Conservation (phyloP, 2,797 vertebrate species). For the Rhincodon typus region DNA sequence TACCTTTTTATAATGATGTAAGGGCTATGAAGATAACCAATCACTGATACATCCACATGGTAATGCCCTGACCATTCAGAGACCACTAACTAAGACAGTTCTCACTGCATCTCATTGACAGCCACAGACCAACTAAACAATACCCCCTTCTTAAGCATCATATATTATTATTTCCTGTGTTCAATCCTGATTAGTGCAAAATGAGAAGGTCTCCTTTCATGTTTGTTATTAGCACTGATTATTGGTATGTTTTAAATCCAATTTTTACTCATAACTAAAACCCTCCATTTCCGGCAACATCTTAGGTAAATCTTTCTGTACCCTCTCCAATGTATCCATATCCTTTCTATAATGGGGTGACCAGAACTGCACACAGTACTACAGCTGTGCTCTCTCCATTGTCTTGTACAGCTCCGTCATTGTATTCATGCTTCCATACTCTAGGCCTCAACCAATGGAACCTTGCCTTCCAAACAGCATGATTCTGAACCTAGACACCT, state of each 20-base stretch:
- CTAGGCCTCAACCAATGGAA: neutral
- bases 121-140: too few species aligned
- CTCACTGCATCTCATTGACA: too few species aligned
- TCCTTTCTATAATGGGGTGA: neutral
- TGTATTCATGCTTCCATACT: neutral
- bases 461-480: neutral
- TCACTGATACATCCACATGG: too few species aligned
- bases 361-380: neutral
- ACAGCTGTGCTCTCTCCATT: neutral
- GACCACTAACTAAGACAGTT: too few species aligned
- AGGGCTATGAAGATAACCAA: too few species aligned
- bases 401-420: neutral
- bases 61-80: too few species aligned
- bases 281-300: neutral
- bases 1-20: too few species aligned
- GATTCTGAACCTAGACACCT: neutral
- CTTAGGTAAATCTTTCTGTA: neutral
- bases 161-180: too few species aligned
- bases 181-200: too few species aligned
- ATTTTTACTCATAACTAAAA: neutral
- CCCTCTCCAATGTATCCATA: neutral
- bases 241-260: neutral
- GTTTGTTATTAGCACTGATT: too few species aligned
- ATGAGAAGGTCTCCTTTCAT: too few species aligned
- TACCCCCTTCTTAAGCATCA: too few species aligned